A percentile compares a stretch with the other conserved stretches of the same genome.
phyloP scores from a whole-genome alignment of 1,140 invertebrate genomes.

The Camponotus floridanus region DNA sequence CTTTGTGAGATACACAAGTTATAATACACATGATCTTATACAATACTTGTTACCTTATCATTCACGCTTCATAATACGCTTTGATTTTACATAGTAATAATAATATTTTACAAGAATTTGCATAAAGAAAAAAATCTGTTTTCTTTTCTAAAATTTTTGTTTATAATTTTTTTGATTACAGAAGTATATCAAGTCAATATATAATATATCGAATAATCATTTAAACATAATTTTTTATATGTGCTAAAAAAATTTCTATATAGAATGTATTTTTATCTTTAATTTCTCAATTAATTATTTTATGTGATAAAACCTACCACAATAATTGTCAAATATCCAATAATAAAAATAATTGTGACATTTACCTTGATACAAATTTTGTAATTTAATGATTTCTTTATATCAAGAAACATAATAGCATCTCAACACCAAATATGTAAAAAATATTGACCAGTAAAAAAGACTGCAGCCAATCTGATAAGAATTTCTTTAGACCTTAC shows the following conservation, averaged over 20 bases:
- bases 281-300: slow-evolving; percentile 7
- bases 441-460: slow-evolving; percentile 38
- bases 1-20: slow-evolving; percentile 43
- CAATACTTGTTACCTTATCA: not conserved
- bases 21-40: slow-evolving; percentile 18
- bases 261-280: not conserved
- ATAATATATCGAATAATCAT: slow-evolving; percentile 6
- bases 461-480: slow-evolving; percentile 5
- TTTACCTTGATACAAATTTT: not conserved
- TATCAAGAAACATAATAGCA: not conserved
- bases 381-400: not conserved
- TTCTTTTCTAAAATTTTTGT: not conserved
- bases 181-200: slow-evolving; percentile 30
- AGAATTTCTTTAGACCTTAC: not conserved
- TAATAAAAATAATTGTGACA: not conserved
- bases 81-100: slow-evolving; percentile 32
- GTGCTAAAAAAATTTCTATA: slow-evolving; percentile 8
- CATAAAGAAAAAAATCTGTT: not conserved
- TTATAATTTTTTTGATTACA: not conserved
- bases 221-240: slow-evolving; percentile 31
- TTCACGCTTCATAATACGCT: not conserved
- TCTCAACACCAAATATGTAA: slow-evolving; percentile 10
- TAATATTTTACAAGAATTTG: slow-evolving; percentile 32
- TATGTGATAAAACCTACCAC: not conserved
- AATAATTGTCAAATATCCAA: slow-evolving; percentile 13